These are phyloP conservation scores for Polypedilum vanderplanki DNA, from an alignment of 1,140 invertebrate genomes.

Conservation along the genomic window DNA sequence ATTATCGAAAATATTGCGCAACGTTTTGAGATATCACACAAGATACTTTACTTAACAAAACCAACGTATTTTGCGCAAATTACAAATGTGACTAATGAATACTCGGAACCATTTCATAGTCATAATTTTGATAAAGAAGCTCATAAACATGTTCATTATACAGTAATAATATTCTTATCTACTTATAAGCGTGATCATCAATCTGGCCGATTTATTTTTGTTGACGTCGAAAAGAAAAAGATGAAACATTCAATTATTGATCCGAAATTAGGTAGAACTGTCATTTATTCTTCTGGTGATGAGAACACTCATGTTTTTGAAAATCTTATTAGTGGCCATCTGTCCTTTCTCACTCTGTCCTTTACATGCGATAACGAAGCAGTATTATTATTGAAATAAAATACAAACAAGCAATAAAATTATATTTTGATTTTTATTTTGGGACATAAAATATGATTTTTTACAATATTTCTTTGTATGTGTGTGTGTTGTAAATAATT, in stretches of 20 bases:
- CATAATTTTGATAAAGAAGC: conserved; percentile 76
- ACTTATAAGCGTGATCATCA: conserved; percentile 69
- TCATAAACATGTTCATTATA: conserved; percentile 58
- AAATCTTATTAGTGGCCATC: conserved; percentile 60
- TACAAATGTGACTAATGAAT: conserved; percentile 58
- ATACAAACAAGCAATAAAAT: too few species aligned
- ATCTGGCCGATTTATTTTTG: conserved; percentile 75
- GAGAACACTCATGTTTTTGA: conserved; percentile 83
- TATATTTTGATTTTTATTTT: too few species aligned
- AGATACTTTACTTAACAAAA: conserved; percentile 66
- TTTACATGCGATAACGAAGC: conserved; percentile 66
- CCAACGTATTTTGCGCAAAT: conserved; percentile 81
- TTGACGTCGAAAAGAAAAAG: conserved; percentile 48
- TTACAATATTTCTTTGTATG: too few species aligned
- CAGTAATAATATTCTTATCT: conserved; percentile 70
- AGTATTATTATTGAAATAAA: too few species aligned
- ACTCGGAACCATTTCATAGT: conserved; percentile 83
- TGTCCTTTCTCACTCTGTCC: conserved; percentile 75
- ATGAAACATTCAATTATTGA: conserved; percentile 61
- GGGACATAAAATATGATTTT: too few species aligned
- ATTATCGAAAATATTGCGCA: conserved; percentile 67
- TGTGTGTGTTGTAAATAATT: too few species aligned
- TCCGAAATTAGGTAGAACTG: conserved; percentile 68
- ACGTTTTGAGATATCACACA: conserved; percentile 61
- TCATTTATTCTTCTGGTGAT: conserved; percentile 77